Evolutionary conservation across 2,888 invertebrate genomes (phyloP), one percentile per base, ranked within the genome.

Genomic region (Alsophila aescularia): DNA sequence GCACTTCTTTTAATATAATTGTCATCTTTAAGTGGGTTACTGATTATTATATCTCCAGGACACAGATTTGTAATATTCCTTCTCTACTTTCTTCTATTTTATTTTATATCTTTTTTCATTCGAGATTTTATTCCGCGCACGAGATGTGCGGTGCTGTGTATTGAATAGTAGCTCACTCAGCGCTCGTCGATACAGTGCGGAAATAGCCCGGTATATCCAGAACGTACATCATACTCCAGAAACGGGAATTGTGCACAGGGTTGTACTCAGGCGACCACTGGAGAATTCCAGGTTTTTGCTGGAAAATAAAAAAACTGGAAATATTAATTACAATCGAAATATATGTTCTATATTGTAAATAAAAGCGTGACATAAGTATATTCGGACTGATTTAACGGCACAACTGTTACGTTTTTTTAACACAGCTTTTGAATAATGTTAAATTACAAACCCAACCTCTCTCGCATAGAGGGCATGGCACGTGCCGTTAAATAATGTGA

Each of bases 211-310:
- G 34, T 35, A 36, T 31, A 34, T 39, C 35, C 40, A 47, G 35
- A 31, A 40, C 40, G 72, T 81, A 83, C 86, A 88, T 88, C 87
- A 84, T 84, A 83, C 83, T 79, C 85, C 87, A 85, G 83, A 82
- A 81, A 77, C 78, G 82, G 72, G 69, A 69, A 76, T 70, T 60
- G 66, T 24, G 29, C 8, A 67, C 90, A 87, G 90, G 77, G 77
- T 62, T 85, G 90, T 63, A 87, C 67, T 85, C 62, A 58, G 65
- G 42, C 9, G 1, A 15, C 7, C 58, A 57, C 85, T 85, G 85
- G 85, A 85, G 73, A 82, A 77, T 75, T 82, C 77, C 81, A 77
- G 72, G 21, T 31, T 16, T 21, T 10, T 2, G 2, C 37, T 45
- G 34, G 34, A 44, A 35, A n/a, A n/a, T n/a, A n/a, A n/a, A n/a